Evolutionary conservation across 2,797 vertebrate genomes (phyloP), one percentile per base, ranked within the genome.

Genomic region (Takifugu rubripes): DNA sequence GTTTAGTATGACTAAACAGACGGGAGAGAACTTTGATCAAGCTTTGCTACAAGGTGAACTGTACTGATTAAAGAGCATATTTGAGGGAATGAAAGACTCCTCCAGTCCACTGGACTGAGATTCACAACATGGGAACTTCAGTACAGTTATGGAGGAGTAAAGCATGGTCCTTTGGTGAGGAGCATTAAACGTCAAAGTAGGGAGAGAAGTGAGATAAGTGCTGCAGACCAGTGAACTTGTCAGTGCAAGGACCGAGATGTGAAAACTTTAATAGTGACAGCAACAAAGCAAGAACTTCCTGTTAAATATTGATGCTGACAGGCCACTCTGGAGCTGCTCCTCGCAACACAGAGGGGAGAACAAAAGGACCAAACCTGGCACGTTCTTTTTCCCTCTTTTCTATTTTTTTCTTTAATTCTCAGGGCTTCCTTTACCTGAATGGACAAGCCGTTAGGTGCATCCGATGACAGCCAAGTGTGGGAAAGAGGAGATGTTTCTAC

Each of bases 221-320:
- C 17, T 47, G 11, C 31, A 43, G 47, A 36, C 2, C 1, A 48
- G 60, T 56, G 68, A 66, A 53, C 50, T 49, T 66, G 61, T 66
- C 46, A 64, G 42, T 2, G 48, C 44, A 59, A 43, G 10, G 25
- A 58, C 44, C 14, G 54, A 51, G 54, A 79, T 48, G 46, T 29
- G 64, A 58, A 69, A 78, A 84, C 64, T 76, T 70, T 56, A 76
- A 73, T 65, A 59, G 52, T 81, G 75, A 85, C 78, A 67, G 72
- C 74, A 80, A 75, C 68, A 77, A 56, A 64, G 69, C 77, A 58
- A 74, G 66, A 79, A 56, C 66, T 76, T 62, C 56, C 62, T 49
- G 68, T 86, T 84, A 86, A 88, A 87, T 83, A 87, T 86, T 87
- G 67, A 88, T 84, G 75, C 61, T 51, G 72, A 83, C 77, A 73